Base-by-base conservation (phyloP, 2,888 invertebrate species). In the Sipunculus nudus region DNA sequence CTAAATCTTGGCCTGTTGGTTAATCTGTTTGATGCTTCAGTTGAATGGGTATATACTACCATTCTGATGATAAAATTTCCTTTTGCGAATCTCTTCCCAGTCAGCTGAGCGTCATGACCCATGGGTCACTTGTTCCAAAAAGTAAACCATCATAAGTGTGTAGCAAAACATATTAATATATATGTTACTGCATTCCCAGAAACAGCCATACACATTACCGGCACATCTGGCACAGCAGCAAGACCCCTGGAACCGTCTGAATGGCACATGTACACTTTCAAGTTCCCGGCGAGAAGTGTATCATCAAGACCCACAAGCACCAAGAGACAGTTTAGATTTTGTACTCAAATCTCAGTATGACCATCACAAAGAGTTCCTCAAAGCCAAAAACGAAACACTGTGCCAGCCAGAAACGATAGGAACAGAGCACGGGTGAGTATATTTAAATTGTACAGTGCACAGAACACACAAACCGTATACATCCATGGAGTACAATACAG, bases 291-390 rank as follows among this genome's bases (percentile, higher is more conserved):
- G 76, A 53, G 79, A 82, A 59, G 73, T 79, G 29, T 78, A 72
- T 54, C 78, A 80, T 57, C 67, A 67, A 59, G 83, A 83, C 53
- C 81, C 81, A 19, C 67, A 73, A 21, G 80, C 80, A 6, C 83
- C 83, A 21, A 67, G 67, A n/a, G 83, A 84, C 71, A 77, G 76
- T 58, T 68, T 84, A 38, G 84, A 84, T 65, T 83, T 84, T 74
- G 67, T 80, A 13, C 68, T 84, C 23, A 84, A 82, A 63, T 68
- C 82, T 25, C 68, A 78, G 41, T 84, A 84, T 65, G 68, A 83
- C 62, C 83, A 84, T 26, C 80, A 84, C 67, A 68, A 72, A 16
- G 78, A 79, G 43, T 76, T 82, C 32, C 70, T 83, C 6, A 76
- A 67, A 45, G 76, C 72, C 38, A 77, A 70, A 54, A 75, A 78